phyloP scores from a whole-genome alignment of 2,888 invertebrate species.

The Limulus polyphemus region DNA sequence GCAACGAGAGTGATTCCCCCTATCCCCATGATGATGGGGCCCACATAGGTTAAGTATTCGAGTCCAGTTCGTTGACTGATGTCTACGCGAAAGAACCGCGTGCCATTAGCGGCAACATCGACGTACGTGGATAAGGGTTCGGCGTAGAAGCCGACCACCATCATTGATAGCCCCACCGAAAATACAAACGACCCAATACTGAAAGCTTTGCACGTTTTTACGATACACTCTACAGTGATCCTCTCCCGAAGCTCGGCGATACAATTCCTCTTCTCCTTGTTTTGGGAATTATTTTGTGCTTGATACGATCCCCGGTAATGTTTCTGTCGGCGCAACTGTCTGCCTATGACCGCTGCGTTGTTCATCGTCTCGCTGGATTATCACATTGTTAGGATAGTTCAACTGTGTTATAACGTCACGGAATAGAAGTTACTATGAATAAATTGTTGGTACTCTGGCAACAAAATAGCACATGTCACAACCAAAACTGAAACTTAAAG shows the following conservation, averaged over 20 bases:
- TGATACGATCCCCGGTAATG: conserved; percentile 24
- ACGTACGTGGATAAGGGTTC: conserved; percentile 31
- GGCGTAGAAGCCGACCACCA: conserved; percentile 55
- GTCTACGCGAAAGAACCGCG: conserved; percentile 29
- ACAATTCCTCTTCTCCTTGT: conserved; percentile 20
- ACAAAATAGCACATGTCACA: no score
- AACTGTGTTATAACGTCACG: no score
- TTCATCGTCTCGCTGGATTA: conserved; percentile 14
- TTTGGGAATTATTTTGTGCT: conserved; percentile 21
- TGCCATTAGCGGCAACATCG: conserved; percentile 24
- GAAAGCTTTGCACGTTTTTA: conserved; percentile 87
- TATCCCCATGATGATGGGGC: conserved; percentile 93
- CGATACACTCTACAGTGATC: conserved; percentile 75
- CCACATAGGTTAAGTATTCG: conserved; percentile 82
- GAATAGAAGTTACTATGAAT: no score
- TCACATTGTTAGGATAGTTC: no score
- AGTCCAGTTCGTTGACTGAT: conserved; percentile 44
- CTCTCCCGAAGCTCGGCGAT: conserved; percentile 39
- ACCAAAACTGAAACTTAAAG: no score
- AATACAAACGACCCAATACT: conserved; percentile 73
- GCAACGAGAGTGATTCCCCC: conserved; percentile 94
- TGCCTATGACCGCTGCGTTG: conserved; percentile 29
- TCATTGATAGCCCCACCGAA: conserved; percentile 81
- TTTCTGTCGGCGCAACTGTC: conserved; percentile 28
- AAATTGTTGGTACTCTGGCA: no score